A percentile compares a stretch with the other conserved stretches of the same genome.
Conservation (phyloP, 2,113 vertebrate genomes). For the Tragelaphus buxtoni region DNA sequence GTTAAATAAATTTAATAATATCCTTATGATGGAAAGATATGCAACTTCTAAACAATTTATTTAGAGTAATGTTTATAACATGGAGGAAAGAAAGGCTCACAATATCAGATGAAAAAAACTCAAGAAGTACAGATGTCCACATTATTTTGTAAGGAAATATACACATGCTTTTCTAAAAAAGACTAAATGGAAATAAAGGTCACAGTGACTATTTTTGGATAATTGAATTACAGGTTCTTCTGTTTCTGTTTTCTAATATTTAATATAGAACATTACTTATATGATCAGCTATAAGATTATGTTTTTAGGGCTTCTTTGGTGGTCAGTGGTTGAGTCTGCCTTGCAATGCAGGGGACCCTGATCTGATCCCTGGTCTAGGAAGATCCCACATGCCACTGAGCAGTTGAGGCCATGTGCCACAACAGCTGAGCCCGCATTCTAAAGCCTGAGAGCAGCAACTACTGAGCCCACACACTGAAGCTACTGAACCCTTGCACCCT, state of each 20-base stretch:
- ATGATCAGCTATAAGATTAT: neutral
- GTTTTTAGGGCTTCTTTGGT: neutral
- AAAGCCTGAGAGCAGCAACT: neutral
- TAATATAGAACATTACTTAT: neutral
- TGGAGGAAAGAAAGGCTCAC: neutral
- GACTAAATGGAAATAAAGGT: neutral
- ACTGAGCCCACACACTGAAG: neutral
- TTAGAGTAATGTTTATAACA: neutral
- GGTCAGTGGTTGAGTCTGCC: neutral
- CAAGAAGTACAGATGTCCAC: neutral
- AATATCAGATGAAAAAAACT: neutral
- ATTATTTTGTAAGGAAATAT: neutral
- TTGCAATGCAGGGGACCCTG: neutral
- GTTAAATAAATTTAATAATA: conserved; percentile 5
- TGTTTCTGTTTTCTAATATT: neutral
- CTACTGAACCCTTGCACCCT: neutral
- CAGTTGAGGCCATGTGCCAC: accelerated
- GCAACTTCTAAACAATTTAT: neutral
- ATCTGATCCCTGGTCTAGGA: neutral
- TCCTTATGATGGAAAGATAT: neutral
- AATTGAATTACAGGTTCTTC: neutral
- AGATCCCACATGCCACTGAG: neutral
- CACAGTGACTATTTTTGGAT: neutral
- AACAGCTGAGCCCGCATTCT: neutral
- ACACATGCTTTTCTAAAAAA: neutral